These are phyloP conservation scores for Cepphus grylle DNA, from an alignment of 2,113 vertebrate genomes.

Conservation along the genomic window DNA sequence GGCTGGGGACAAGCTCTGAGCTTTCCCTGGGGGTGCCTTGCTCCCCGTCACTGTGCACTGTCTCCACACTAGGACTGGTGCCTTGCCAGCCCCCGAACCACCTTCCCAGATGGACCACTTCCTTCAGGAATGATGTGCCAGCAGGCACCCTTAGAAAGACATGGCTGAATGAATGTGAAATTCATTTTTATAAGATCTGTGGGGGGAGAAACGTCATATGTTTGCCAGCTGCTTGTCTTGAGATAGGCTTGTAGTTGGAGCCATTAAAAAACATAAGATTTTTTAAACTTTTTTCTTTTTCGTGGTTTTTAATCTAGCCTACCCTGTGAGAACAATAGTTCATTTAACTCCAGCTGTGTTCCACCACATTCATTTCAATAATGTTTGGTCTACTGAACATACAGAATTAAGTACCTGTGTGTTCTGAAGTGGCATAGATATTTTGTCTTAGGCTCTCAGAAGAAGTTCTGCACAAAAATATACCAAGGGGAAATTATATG, in stretches of 20 bases:
- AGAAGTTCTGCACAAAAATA: background rate
- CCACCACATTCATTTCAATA: conserved; percentile 53
- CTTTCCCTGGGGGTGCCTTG: background rate
- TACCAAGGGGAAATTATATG: background rate
- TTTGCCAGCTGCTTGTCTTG: conserved; percentile 31
- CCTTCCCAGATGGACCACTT: background rate
- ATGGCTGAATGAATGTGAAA: conserved; percentile 24
- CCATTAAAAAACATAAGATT: background rate
- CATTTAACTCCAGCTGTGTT: conserved; percentile 57
- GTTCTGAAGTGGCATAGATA: conserved; percentile 31
- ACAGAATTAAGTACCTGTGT: conserved; percentile 54
- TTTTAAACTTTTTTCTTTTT: background rate
- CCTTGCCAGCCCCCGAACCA: background rate
- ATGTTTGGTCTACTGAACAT: conserved; percentile 43
- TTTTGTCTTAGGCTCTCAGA: conserved; percentile 10
- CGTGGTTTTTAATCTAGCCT: conserved; percentile 34
- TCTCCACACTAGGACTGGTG: background rate
- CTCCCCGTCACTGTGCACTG: background rate
- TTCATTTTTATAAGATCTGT: background rate
- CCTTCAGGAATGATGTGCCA: conserved; percentile 4
- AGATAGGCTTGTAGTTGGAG: background rate
- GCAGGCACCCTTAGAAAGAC: conserved; percentile 10
- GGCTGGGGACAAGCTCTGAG: background rate
- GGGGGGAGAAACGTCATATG: background rate
- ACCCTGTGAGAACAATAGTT: conserved; percentile 47